Conservation (phyloP, 2,113 vertebrate genomes). For the Macheiramphus alcinus region DNA sequence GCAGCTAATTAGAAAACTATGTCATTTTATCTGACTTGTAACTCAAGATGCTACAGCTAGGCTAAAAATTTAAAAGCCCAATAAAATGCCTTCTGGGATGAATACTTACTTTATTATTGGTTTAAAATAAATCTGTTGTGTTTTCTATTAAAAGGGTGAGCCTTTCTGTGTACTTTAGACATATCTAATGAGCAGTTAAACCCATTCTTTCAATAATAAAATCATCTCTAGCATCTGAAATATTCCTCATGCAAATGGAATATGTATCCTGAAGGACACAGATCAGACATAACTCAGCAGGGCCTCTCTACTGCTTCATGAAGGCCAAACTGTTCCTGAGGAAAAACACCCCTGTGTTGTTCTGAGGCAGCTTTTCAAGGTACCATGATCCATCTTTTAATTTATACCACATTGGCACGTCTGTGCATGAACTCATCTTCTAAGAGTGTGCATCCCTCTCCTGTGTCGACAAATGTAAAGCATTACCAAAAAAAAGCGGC, state of each 20-base stretch:
- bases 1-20: not conserved
- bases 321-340: not conserved
- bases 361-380: not conserved
- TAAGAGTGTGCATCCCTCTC: not conserved
- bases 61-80: constrained; percentile 36
- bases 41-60: not conserved
- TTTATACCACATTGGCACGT: not conserved
- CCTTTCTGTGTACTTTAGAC: not conserved
- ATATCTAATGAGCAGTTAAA: not conserved
- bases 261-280: not conserved
- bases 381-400: not conserved
- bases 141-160: not conserved
- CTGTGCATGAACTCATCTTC: not conserved
- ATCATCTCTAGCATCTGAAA: not conserved
- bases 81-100: not conserved
- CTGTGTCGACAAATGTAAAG: not conserved
- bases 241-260: not conserved
- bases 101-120: not conserved
- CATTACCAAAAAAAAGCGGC: not conserved
- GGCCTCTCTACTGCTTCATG: not conserved
- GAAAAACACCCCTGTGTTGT: not conserved
- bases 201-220: constrained; percentile 1
- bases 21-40: not conserved
- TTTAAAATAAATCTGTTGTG: not conserved
- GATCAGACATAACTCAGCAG: not conserved